These are phyloP conservation scores for Pseudomugil gertrudae DNA, from an alignment of 2,797 vertebrate species.

Conservation along the genomic window DNA sequence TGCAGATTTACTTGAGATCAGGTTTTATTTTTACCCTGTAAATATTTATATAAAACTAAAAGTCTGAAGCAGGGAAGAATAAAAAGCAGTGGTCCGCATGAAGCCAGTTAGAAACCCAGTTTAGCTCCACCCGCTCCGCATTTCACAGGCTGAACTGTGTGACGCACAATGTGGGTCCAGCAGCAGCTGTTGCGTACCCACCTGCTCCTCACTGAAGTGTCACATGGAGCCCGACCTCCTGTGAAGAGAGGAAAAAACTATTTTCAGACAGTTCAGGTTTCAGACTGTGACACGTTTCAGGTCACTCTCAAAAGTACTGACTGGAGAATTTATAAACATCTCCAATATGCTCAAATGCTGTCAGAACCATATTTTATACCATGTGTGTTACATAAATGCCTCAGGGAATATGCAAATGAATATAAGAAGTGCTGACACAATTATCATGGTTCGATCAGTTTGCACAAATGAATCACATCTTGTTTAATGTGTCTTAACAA, in stretches of 20 bases:
- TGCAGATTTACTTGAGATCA: background rate
- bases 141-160: constrained; percentile 12
- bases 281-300: constrained; percentile 3
- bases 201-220: constrained; percentile 14
- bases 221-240: constrained; percentile 17
- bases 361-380: constrained; percentile 22
- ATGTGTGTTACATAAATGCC: background rate
- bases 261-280: constrained; percentile 6
- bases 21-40: background rate
- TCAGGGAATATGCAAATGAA: constrained; percentile 52
- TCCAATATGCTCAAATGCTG: constrained; percentile 30
- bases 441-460: constrained; percentile 37
- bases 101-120: background rate
- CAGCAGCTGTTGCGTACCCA: constrained; percentile 32
- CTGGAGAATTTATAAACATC: constrained; percentile 26
- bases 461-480: constrained; percentile 33
- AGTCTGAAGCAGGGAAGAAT: background rate
- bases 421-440: constrained; percentile 22
- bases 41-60: background rate
- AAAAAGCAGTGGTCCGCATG: background rate
- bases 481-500: constrained; percentile 52
- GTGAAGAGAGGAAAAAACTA: constrained; percentile 8
- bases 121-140: constrained; percentile 7
- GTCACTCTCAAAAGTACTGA: constrained; percentile 17
- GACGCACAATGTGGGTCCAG: constrained; percentile 37